A percentile compares a stretch with the other conserved stretches of the same genome.
phyloP scores from a whole-genome alignment of 2,888 invertebrate genomes.

The Xylota sylvarum region DNA sequence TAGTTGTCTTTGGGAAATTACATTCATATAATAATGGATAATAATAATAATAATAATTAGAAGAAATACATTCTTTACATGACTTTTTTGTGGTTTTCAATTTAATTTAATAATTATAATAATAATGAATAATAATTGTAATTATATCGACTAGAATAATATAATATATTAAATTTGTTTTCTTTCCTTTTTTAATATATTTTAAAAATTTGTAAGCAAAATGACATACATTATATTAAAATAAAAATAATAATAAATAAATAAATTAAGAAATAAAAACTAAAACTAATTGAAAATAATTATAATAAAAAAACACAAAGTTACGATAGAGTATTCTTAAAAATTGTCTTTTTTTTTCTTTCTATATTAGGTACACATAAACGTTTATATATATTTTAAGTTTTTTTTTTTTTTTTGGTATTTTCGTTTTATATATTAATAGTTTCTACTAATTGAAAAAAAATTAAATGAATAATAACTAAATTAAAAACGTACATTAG shows the following conservation, averaged over 20 bases:
- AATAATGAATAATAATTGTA: constrained; percentile 70
- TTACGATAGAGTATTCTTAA: constrained; percentile 45
- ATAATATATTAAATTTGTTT: constrained; percentile 56
- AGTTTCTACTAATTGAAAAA: constrained; percentile 58
- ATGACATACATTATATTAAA: constrained; percentile 44
- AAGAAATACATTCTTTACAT: constrained; percentile 59
- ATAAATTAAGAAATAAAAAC: constrained; percentile 34
- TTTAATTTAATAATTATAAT: constrained; percentile 67
- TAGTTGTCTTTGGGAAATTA: constrained; percentile 59
- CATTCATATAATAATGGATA: constrained; percentile 63
- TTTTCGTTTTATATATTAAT: constrained; percentile 44
- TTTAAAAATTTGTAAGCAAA: constrained; percentile 41
- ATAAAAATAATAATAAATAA: constrained; percentile 36
- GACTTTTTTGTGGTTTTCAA: constrained; percentile 29
- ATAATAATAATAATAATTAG: constrained; percentile 66
- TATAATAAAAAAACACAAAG: constrained; percentile 20
- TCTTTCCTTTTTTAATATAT: constrained; percentile 38
- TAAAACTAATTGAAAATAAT: constrained; percentile 46
- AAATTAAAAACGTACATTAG: constrained; percentile 30
- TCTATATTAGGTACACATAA: constrained; percentile 77
- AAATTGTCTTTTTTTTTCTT: constrained; percentile 54
- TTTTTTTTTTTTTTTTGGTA: constrained; percentile 22
- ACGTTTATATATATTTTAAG: constrained; percentile 62
- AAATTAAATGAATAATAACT: constrained; percentile 15
- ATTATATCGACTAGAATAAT: constrained; percentile 73